Percentiles rank a stretch among this genome's conserved stretches.
Evolutionary conservation across 1,140 invertebrate species (phyloP).

Genomic region (Rhopalosiphum maidis): DNA sequence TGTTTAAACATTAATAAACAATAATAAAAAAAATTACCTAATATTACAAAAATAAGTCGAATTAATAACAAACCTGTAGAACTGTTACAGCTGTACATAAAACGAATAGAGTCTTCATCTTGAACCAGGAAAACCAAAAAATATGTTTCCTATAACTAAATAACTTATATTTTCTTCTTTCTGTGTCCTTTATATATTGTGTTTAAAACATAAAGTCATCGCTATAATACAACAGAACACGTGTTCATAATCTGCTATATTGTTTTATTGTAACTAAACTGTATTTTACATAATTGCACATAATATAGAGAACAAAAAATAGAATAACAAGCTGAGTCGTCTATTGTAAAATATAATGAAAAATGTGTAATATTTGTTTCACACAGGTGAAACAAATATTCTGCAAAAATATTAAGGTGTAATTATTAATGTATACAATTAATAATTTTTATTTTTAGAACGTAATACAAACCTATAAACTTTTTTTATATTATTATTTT

Average conservation of each 20-base stretch:
- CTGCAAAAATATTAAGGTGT: no score
- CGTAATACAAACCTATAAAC: no score
- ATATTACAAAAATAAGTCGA: not conserved
- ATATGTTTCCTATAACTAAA: not conserved
- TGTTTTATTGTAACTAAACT: not conserved
- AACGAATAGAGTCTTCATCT: not conserved
- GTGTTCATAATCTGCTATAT: not conserved
- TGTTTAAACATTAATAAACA: no score
- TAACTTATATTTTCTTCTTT: not conserved
- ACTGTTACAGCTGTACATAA: not conserved
- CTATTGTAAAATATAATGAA: constrained; percentile 7
- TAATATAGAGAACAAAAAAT: not conserved
- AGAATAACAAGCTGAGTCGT: not conserved
- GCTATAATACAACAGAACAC: not conserved
- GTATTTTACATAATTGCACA: not conserved
- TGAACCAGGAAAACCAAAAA: not conserved
- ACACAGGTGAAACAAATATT: not conserved
- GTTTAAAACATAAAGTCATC: not conserved
- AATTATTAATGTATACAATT: no score
- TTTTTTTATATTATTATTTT: no score
- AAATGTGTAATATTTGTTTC: not conserved
- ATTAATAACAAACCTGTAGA: not conserved
- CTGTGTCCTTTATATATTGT: not conserved
- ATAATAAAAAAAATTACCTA: no score
- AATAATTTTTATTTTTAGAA: no score